These are phyloP conservation scores for mouse (Mus musculus) DNA, from an alignment of 2,113 vertebrate genomes.

Conservation along the genomic window DNA sequence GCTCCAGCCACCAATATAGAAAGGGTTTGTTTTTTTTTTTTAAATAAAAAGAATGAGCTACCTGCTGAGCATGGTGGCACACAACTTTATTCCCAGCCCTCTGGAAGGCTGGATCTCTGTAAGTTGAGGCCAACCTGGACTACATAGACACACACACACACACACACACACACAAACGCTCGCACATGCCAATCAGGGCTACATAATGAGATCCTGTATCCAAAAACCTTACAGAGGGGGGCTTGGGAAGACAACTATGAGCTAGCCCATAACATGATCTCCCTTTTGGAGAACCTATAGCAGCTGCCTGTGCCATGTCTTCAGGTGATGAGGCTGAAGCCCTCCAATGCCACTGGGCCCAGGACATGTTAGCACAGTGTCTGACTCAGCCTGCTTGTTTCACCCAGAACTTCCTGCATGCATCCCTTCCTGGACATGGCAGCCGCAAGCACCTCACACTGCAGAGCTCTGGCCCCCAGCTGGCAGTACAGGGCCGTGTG, in stretches of 20 bases:
- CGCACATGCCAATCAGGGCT: not conserved
- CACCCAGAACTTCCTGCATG: not conserved
- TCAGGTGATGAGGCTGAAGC: not conserved
- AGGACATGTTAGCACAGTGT: not conserved
- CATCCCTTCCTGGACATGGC: not conserved
- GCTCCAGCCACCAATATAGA: not conserved
- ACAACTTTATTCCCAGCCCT: not conserved
- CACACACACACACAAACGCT: no score
- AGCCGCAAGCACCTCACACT: not conserved
- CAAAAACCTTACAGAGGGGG: not conserved
- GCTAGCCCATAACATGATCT: not conserved
- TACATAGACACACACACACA: not conserved
- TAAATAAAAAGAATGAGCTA: not conserved
- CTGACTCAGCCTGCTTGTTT: not conserved
- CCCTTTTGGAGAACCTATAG: conserved; percentile 2
- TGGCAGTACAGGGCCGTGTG: not conserved
- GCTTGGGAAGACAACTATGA: not conserved
- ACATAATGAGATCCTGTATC: not conserved
- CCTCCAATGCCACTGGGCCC: not conserved
- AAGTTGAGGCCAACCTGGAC: not conserved
- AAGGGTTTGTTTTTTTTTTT: not conserved
- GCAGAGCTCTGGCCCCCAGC: not conserved
- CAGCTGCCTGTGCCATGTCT: not conserved
- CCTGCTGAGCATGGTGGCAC: not conserved
- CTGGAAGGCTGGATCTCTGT: not conserved